These are phyloP conservation scores for Sesamia nonagrioides DNA, from an alignment of 1,140 invertebrate species.

Conservation along the genomic window DNA sequence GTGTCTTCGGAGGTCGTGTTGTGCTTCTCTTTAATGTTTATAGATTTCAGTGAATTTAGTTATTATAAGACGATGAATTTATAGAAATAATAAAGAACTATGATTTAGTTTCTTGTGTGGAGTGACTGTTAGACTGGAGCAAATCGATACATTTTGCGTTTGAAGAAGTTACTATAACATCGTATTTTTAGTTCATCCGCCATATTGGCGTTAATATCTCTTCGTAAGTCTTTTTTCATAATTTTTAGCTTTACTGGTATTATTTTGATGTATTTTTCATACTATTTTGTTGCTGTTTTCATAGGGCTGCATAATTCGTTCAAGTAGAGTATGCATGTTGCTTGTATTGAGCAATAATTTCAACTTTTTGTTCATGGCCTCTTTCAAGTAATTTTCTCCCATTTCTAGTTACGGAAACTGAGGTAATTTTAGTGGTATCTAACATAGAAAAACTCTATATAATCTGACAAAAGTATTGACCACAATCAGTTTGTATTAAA, in stretches of 20 bases:
- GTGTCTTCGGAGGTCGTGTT: constrained; percentile 82
- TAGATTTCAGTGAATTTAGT: constrained; percentile 82
- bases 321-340: constrained; percentile 76
- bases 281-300: constrained; percentile 71
- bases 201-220: constrained; percentile 87
- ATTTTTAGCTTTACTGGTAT: constrained; percentile 80
- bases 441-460: neutral
- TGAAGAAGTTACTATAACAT: constrained; percentile 82
- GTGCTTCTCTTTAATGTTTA: constrained; percentile 84
- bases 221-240: constrained; percentile 87
- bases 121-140: constrained; percentile 78
- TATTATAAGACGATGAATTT: constrained; percentile 78
- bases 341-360: constrained; percentile 70
- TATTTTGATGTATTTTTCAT: constrained; percentile 72
- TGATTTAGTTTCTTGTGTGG: constrained; percentile 77
- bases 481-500: constrained; percentile 12
- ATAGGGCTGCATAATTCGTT: constrained; percentile 67
- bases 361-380: constrained; percentile 78
- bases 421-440: constrained; percentile 30
- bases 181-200: constrained; percentile 87
- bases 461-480: constrained; percentile 17
- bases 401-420: constrained; percentile 53
- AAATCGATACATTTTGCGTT: constrained; percentile 82
- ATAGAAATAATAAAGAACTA: constrained; percentile 73
- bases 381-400: constrained; percentile 73